Percentiles rank a stretch among this genome's conserved stretches.
phyloP scores from a whole-genome alignment of 2,888 invertebrate species.

The Trachelus tabidus region DNA sequence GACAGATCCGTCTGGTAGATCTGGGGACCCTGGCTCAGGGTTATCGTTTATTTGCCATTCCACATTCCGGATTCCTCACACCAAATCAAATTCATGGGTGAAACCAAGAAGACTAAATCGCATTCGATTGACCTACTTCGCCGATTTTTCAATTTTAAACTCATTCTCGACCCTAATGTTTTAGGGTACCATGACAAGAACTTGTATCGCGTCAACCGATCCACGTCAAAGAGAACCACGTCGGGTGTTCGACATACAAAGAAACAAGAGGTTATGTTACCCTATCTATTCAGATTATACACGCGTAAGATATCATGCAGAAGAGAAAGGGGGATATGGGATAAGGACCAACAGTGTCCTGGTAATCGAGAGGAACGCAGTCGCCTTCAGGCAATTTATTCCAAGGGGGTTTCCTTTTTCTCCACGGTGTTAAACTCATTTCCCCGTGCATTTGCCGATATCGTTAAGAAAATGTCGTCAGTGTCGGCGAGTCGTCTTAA shows the following conservation, averaged over 20 bases:
- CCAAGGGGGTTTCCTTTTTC: background rate
- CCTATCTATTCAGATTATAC: background rate
- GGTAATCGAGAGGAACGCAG: background rate
- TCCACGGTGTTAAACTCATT: background rate
- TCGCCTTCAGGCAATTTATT: background rate
- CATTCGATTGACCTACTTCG: conserved; percentile 27
- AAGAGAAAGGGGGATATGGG: background rate
- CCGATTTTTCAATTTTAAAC: background rate
- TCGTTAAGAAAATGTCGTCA: background rate
- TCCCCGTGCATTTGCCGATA: background rate
- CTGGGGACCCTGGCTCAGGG: background rate
- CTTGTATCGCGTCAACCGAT: background rate
- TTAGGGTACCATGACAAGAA: background rate
- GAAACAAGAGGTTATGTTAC: background rate
- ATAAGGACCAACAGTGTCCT: background rate
- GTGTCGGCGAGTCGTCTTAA: background rate
- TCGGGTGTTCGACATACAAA: background rate
- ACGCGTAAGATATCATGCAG: background rate
- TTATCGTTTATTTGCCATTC: background rate
- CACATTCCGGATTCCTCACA: background rate
- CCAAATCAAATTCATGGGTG: background rate
- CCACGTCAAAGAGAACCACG: background rate
- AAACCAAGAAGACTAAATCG: conserved; percentile 27
- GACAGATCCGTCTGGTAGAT: background rate
- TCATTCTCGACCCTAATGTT: background rate